Conservation (phyloP, 1,140 invertebrate species). For the Galleria mellonella region DNA sequence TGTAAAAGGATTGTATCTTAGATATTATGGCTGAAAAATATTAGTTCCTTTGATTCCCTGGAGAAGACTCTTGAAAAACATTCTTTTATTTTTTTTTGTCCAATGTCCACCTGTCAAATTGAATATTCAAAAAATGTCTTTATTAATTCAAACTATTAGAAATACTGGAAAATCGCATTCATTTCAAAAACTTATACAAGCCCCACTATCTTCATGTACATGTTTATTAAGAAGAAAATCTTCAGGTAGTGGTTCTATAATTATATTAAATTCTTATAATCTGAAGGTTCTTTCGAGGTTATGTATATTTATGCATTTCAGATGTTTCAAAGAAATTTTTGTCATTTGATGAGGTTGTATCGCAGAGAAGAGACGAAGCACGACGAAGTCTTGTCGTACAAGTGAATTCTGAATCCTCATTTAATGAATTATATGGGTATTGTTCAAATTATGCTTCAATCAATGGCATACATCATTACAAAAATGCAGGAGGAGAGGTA, state of each 20-base stretch:
- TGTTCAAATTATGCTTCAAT: constrained; percentile 78
- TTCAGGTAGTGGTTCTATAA: constrained; percentile 36
- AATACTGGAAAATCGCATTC: constrained; percentile 37
- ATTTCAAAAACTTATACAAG: constrained; percentile 40
- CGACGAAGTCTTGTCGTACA: constrained; percentile 77
- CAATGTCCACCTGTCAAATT: too few species aligned
- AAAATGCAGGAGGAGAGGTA: constrained; percentile 57
- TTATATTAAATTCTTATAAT: constrained; percentile 10
- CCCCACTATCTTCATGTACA: constrained; percentile 29
- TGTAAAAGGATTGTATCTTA: too few species aligned
- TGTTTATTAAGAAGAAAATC: constrained; percentile 36
- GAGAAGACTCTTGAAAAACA: too few species aligned
- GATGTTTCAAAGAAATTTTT: constrained; percentile 49
- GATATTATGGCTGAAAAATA: too few species aligned
- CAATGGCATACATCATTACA: constrained; percentile 78
- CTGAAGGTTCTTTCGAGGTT: constrained; percentile 43
- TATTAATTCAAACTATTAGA: constrained; percentile 45
- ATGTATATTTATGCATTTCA: constrained; percentile 51
- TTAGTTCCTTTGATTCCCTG: too few species aligned
- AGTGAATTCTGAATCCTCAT: constrained; percentile 78
- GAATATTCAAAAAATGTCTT: constrained; percentile 46
- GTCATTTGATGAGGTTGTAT: constrained; percentile 58
- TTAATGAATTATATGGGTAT: constrained; percentile 77
- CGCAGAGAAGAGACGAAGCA: constrained; percentile 74
- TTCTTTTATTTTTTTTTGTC: too few species aligned